Percentiles rank a stretch among this genome's conserved stretches.
phyloP scores from a whole-genome alignment of 2,113 vertebrate genomes.

The Syngnathus floridae region DNA sequence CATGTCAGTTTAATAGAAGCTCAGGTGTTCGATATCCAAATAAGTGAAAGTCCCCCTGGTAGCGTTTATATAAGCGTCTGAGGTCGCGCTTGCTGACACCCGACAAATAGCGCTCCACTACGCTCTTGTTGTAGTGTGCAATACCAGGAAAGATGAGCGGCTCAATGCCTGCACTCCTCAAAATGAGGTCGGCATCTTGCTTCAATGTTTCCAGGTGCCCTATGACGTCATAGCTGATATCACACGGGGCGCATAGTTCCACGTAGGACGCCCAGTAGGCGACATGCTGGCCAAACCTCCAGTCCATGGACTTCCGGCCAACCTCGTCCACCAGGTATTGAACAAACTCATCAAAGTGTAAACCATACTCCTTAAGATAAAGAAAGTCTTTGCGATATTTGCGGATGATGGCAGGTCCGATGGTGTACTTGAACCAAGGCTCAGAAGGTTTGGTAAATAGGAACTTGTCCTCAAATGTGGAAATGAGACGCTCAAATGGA shows the following conservation, averaged over 20 bases:
- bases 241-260: slow-evolving; percentile 91
- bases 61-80: slow-evolving; percentile 80
- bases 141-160: slow-evolving; percentile 86
- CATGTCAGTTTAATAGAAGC: slow-evolving; percentile 80
- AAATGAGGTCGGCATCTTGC: slow-evolving; percentile 82
- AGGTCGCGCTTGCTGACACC: slow-evolving; percentile 86
- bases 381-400: slow-evolving; percentile 83
- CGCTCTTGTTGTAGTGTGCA: slow-evolving; percentile 86
- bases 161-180: slow-evolving; percentile 82
- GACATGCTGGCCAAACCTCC: slow-evolving; percentile 88
- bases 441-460: slow-evolving; percentile 93
- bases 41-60: slow-evolving; percentile 87
- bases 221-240: slow-evolving; percentile 81
- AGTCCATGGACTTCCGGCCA: slow-evolving; percentile 79
- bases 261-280: slow-evolving; percentile 93
- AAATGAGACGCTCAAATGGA: slow-evolving; percentile 95
- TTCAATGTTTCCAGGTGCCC: slow-evolving; percentile 95
- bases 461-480: slow-evolving; percentile 97
- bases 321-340: slow-evolving; percentile 85
- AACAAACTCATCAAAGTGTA: slow-evolving; percentile 94
- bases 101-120: slow-evolving; percentile 87
- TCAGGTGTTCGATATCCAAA: slow-evolving; percentile 88
- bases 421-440: slow-evolving; percentile 94
- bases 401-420: slow-evolving; percentile 88
- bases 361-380: slow-evolving; percentile 67